Conservation (phyloP, 1,140 invertebrate genomes). For the Meloidogyne floridensis region DNA sequence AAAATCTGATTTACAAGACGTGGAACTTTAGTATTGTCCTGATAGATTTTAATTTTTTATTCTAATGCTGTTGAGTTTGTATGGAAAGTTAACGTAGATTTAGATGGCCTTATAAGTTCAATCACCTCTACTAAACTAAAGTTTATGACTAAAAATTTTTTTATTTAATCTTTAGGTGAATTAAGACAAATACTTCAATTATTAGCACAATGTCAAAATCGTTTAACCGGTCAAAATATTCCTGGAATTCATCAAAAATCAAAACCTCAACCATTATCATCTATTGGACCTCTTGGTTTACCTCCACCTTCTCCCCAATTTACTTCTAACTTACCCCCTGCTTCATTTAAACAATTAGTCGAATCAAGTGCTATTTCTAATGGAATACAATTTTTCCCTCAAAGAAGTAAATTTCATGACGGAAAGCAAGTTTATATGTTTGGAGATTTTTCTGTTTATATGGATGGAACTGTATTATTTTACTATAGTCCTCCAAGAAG, state of each 20-base stretch:
- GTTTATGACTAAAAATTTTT: too few species aligned
- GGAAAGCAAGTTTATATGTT: conserved; percentile 36
- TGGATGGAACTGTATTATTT: conserved; percentile 29
- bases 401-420: conserved; percentile 29
- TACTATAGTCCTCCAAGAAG: conserved; percentile 25
- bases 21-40: too few species aligned
- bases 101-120: too few species aligned
- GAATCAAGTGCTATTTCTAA: conserved; percentile 17
- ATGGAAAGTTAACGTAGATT: too few species aligned
- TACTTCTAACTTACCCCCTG: conserved; percentile 17
- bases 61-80: too few species aligned
- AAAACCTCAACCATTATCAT: not conserved
- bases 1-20: too few species aligned
- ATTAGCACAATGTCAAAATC: conserved; percentile 4
- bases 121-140: too few species aligned
- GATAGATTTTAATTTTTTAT: too few species aligned
- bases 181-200: conserved; percentile 16
- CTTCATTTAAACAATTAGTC: conserved; percentile 31
- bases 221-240: conserved; percentile 17
- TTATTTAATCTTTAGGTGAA: conserved; percentile 18
- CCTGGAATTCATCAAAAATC: conserved; percentile 16
- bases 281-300: not conserved
- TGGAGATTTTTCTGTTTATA: conserved; percentile 28
- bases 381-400: conserved; percentile 32
- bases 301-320: not conserved